Evolutionary conservation across 2,113 vertebrate genomes (phyloP), one percentile per base, ranked within the genome.

Genomic region (Centropus bengalensis): DNA sequence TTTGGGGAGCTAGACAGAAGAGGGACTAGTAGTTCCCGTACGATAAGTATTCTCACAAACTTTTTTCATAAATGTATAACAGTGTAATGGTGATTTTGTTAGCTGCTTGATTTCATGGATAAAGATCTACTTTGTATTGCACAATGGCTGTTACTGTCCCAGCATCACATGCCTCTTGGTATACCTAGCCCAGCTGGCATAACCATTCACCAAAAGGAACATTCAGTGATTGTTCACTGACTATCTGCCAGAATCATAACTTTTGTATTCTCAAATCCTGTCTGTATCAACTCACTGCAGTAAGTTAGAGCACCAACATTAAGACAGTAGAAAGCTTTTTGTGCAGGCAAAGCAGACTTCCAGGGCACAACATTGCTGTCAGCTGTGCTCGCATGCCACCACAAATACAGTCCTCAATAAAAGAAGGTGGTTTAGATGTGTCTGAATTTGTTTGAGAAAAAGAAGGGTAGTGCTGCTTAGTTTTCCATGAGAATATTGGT

Each of bases 1-100:
- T n/a, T n/a, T 56, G 23, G 23, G n/a, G 12, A 47, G 6, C 19
- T 22, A 22, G 10, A 20, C 40, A 51, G 24, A 27, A 63, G 44
- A n/a, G 40, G 3, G 5, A 14, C 27, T 56, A 10, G 30, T 33
- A 81, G 7, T 33, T 68, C 32, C 0, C 0, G 9, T 54, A 27
- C 19, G 10, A 1, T 14, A 19, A 58, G 16, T 19, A 63, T 51
- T 42, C 9, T 88, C 32, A 10, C 32, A 30, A 27, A 28, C 19
- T 32, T 42, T 47, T 78, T 59, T 17, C 11, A 12, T 30, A 24
- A n/a, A 58, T n/a, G 19, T 32, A 11, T 14, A 54, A 19, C 5
- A 42, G 60, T 6, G 32, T 23, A 45, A 12, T 17, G 18, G 49
- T 26, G n/a, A 54, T 52, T 80, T 63, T 40, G 19, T 16, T 55